Evolutionary conservation across 2,888 invertebrate species (phyloP), one percentile per base, ranked within the genome.

Genomic region (Tipula confusa): DNA sequence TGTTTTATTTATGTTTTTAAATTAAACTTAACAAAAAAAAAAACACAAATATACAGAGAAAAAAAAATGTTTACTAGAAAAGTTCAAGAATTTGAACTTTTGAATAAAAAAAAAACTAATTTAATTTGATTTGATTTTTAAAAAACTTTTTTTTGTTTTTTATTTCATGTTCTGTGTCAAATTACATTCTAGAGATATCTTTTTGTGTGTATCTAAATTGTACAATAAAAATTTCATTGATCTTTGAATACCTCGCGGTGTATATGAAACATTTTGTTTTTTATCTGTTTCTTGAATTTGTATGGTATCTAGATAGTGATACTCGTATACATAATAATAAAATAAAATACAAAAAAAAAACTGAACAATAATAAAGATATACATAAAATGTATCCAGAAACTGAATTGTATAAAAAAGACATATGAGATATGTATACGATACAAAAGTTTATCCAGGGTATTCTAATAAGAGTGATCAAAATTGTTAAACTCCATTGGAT

Each of bases 1-100:
- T 64, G 24, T 24, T 64, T 64, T 64, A 64, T 64, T 64, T 64
- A 64, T 24, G 18, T 24, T 64, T 64, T 64, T 64, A 64, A 24
- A 24, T 64, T 64, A 64, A 64, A 64, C 64, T 64, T n/a, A n/a
- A n/a, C n/a, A n/a, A n/a, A n/a, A n/a, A n/a, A 7, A 64, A 64
- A 64, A 64, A 6, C 24, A 64, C 18, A 24, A 64, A 64, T n/a
- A n/a, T 64, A 64, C 24, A 64, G 15, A 64, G 15, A 6, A 43
- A 43, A 43, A 64, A 64, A 64, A 64, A 64, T 24, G 64, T 64
- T 64, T 24, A 64, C 64, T 64, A 64, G 64, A 64, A 64, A 64
- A 64, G 64, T 64, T 64, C 64, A 64, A 64, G 64, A 64, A 64
- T 64, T 64, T 64, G 64, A 64, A 64, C 64, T 64, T 64, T 64